phyloP scores from a whole-genome alignment of 1,140 invertebrate species.

The Mesaphorura yosii region DNA sequence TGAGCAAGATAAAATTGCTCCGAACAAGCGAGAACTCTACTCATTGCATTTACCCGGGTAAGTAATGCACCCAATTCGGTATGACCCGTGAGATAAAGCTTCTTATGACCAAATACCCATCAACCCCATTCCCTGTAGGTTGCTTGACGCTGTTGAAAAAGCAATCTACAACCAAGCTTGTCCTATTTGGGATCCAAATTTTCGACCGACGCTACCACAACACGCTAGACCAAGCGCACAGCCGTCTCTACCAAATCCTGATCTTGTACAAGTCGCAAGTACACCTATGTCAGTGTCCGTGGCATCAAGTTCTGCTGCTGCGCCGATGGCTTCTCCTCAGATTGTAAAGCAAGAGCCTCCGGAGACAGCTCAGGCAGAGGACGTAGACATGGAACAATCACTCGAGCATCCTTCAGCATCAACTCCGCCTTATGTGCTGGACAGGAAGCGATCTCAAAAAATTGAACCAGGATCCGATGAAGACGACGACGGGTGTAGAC shows the following conservation, averaged over 20 bases:
- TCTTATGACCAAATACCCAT: no score
- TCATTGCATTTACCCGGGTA: conserved; percentile 25
- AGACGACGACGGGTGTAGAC: conserved; percentile 14
- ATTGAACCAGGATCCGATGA: neutral
- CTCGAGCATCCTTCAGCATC: conserved; percentile 19
- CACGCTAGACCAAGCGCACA: conserved; percentile 48
- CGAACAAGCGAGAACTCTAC: conserved; percentile 17
- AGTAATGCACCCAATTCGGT: neutral
- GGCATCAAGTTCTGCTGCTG: conserved; percentile 19
- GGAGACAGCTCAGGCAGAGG: conserved; percentile 19
- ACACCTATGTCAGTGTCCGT: conserved; percentile 2
- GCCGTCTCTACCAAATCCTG: conserved; percentile 32
- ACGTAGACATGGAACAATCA: conserved; percentile 18
- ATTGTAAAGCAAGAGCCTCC: conserved; percentile 28
- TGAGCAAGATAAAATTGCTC: conserved; percentile 26
- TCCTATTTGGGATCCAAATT: conserved; percentile 87
- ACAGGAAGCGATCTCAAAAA: no score
- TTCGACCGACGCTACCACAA: conserved; percentile 57
- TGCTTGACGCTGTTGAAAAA: conserved; percentile 71
- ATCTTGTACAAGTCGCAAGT: conserved; percentile 11
- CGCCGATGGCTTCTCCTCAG: conserved; percentile 28
- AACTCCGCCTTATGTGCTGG: neutral
- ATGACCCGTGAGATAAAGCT: neutral
- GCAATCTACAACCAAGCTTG: conserved; percentile 75
- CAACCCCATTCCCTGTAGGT: no score